phyloP scores from a whole-genome alignment of 2,888 invertebrate genomes.

The Drosophila limbata region DNA sequence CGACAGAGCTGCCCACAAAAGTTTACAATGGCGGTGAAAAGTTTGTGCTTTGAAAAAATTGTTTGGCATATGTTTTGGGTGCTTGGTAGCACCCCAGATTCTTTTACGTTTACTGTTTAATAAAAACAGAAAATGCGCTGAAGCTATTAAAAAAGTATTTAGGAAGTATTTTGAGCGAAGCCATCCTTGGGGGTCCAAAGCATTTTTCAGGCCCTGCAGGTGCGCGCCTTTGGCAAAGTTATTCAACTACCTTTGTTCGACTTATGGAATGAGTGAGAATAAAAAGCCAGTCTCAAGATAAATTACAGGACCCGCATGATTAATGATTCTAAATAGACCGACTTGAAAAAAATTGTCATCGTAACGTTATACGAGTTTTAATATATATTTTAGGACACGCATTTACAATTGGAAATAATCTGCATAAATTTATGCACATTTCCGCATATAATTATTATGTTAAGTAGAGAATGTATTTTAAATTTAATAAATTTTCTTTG shows the following conservation, averaged over 20 bases:
- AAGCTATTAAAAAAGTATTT: constrained; percentile 81
- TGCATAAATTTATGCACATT: constrained; percentile 19
- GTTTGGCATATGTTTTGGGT: constrained; percentile 60
- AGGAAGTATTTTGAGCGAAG: constrained; percentile 67
- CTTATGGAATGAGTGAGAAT: constrained; percentile 16
- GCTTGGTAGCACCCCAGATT: neutral
- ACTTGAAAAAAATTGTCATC: constrained; percentile 14
- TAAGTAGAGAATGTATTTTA: neutral
- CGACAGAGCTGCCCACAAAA: constrained; percentile 37
- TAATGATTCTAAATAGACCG: constrained; percentile 71
- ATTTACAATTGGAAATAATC: neutral
- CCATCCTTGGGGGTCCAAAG: constrained; percentile 37
- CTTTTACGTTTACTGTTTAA: constrained; percentile 45
- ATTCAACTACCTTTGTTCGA: neutral
- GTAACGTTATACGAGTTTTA: constrained; percentile 20
- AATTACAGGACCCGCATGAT: constrained; percentile 76
- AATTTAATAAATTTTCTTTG: neutral
- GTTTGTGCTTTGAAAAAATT: constrained; percentile 52
- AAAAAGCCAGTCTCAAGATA: constrained; percentile 65
- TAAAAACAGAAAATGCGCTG: constrained; percentile 76
- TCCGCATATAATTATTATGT: neutral
- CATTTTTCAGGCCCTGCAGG: constrained; percentile 54
- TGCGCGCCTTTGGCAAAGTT: constrained; percentile 30
- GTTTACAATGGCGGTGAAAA: constrained; percentile 71
- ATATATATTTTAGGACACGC: constrained; percentile 25